Conservation (phyloP, 1,140 invertebrate genomes). For the Nixonia krombeini region DNA sequence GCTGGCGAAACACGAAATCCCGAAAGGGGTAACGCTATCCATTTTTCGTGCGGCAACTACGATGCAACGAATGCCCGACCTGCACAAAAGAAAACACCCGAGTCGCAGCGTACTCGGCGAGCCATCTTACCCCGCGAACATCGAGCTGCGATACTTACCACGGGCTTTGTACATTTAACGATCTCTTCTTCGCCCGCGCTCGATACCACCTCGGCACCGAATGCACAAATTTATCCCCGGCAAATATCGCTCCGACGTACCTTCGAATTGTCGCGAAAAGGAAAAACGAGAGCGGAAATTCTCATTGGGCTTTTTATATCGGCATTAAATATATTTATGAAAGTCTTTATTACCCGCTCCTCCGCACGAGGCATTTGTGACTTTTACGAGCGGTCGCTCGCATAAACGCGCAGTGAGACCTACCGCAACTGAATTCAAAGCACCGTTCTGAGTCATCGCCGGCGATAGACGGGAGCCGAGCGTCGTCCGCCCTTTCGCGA, state of each 20-base stretch:
- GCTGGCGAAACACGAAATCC: conserved; percentile 16
- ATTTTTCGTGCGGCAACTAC: not conserved
- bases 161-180: no score
- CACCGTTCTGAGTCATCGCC: conserved; percentile 48
- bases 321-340: conserved; percentile 47
- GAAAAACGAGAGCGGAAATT: conserved; percentile 30
- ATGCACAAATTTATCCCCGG: not conserved
- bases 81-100: no score
- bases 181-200: no score
- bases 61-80: no score
- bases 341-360: conserved; percentile 46
- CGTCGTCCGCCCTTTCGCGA: conserved; percentile 24
- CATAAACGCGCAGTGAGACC: conserved; percentile 45
- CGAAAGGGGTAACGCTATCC: conserved; percentile 33
- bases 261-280: no score
- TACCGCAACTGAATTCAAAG: conserved; percentile 53
- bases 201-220: no score
- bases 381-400: conserved; percentile 48
- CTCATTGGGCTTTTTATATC: conserved; percentile 33
- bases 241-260: no score
- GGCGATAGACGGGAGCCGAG: conserved; percentile 17
- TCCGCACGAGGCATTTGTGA: conserved; percentile 39
- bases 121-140: no score
- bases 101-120: no score
- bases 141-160: no score